phyloP scores from a whole-genome alignment of 2,797 vertebrate genomes.

The Hephaestus fuliginosus region DNA sequence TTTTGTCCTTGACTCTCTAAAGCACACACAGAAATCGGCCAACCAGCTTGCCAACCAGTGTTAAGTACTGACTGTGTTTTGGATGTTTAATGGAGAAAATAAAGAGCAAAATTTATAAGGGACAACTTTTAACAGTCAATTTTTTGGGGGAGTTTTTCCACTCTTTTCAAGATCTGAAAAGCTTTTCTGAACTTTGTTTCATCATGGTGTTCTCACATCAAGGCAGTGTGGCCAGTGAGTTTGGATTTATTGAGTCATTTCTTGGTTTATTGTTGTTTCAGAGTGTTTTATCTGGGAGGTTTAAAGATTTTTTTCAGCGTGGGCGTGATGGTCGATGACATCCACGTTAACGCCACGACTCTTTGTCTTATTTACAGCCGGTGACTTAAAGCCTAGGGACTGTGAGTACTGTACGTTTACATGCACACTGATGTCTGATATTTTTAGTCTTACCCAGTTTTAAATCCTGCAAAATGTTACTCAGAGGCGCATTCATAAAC shows the following conservation, averaged over 20 bases:
- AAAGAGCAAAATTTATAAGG: neutral
- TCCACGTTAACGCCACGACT: no score
- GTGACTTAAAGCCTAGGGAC: no score
- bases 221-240: neutral
- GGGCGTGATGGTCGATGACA: neutral
- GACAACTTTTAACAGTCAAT: neutral
- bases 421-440: no score
- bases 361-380: no score
- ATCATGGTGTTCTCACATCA: neutral
- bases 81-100: neutral
- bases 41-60: neutral
- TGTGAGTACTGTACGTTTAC: no score
- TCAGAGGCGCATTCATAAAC: no score
- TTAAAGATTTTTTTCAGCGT: neutral
- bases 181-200: neutral
- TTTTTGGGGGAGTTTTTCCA: neutral
- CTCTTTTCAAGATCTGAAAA: neutral
- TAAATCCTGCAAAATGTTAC: no score
- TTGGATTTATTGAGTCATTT: neutral
- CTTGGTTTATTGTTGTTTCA: neutral
- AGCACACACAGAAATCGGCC: neutral
- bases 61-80: neutral
- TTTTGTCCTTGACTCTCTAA: neutral
- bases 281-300: neutral
- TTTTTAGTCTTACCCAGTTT: no score